These are phyloP conservation scores for Nematostella vectensis DNA, from an alignment of 92 coral and sea anemone genomes.

Conservation along the genomic window DNA sequence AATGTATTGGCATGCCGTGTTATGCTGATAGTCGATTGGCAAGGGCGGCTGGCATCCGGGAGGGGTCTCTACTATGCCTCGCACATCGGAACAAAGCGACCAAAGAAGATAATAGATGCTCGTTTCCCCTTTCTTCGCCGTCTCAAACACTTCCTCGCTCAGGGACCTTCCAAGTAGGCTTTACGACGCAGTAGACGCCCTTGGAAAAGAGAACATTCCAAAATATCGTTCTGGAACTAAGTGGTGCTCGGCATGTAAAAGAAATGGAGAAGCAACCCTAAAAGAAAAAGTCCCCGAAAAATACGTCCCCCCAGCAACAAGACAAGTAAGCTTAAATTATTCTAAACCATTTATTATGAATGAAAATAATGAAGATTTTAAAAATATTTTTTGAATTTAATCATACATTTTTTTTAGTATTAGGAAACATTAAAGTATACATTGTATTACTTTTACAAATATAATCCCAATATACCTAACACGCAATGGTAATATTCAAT, in stretches of 20 bases:
- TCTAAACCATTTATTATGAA: not conserved
- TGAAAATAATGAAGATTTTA: no score
- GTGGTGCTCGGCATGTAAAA: slow-evolving; percentile 7
- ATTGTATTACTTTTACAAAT: no score
- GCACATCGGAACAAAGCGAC: slow-evolving; percentile 13
- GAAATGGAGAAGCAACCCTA: slow-evolving; percentile 2
- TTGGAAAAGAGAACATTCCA: not conserved
- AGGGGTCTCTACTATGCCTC: slow-evolving; percentile 7
- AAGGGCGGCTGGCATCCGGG: not conserved
- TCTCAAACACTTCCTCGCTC: not conserved
- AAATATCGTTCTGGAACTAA: slow-evolving; percentile 11
- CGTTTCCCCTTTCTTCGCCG: slow-evolving; percentile 1
- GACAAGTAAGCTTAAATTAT: not conserved
- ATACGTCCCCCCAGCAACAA: slow-evolving; percentile 3
- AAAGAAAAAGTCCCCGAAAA: not conserved
- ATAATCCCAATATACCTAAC: no score
- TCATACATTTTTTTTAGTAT: no score
- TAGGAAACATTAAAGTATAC: no score
- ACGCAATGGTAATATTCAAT: no score
- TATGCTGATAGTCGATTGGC: not conserved
- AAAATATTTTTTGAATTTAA: no score
- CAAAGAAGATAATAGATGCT: slow-evolving; percentile 18
- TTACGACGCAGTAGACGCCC: slow-evolving; percentile 5
- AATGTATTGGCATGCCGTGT: no score
- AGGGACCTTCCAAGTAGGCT: slow-evolving; percentile 4